A percentile compares a stretch with the other conserved stretches of the same genome.
Conservation (phyloP, 2,888 invertebrate species). For the Priocnemis perturbator region DNA sequence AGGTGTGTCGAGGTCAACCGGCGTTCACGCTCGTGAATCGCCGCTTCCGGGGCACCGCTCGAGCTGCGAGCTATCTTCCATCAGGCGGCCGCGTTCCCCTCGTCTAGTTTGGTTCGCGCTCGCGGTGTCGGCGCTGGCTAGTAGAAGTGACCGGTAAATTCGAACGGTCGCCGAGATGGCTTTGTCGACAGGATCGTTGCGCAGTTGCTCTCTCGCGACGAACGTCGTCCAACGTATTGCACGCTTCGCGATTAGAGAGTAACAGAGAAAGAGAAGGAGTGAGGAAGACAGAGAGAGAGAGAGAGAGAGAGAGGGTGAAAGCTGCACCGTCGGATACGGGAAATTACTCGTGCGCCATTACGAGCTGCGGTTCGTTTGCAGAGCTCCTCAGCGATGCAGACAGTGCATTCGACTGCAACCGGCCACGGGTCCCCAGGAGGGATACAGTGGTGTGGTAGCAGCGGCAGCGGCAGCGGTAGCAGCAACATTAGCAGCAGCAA, state of each 20-base stretch:
- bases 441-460: conserved; percentile 45
- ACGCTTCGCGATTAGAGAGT: background rate
- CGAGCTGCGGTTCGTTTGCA: conserved; percentile 56
- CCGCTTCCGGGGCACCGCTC: no score
- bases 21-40: conserved; percentile 2
- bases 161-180: background rate
- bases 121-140: background rate
- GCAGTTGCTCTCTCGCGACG: no score
- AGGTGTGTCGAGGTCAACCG: background rate
- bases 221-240: no score
- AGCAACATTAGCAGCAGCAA: background rate
- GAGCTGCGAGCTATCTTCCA: background rate
- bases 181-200: no score
- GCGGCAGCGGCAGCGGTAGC: background rate
- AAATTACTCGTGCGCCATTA: conserved; percentile 54
- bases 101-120: background rate
- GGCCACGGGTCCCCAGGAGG: conserved; percentile 59
- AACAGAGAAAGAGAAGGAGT: background rate
- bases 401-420: conserved; percentile 63
- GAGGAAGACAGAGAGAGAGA: no score
- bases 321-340: conserved; percentile 38
- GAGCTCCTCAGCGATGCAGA: conserved; percentile 59
- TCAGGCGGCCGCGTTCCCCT: background rate
- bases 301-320: background rate
- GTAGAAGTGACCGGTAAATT: conserved; percentile 3